Conservation (phyloP, 2,888 invertebrate species). For the Hypsopygia costalis region DNA sequence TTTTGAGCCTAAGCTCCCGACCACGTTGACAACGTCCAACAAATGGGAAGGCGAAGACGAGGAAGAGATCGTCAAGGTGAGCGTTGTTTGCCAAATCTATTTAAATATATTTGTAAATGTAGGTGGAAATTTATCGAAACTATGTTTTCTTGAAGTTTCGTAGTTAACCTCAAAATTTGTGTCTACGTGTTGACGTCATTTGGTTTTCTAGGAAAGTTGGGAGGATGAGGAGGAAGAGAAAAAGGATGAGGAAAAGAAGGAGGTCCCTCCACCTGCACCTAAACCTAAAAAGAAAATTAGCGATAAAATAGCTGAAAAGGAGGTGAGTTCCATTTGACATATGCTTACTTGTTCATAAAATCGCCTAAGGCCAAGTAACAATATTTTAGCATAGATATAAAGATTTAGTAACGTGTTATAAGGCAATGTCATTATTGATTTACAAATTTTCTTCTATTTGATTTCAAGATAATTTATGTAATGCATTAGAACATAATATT, state of each 20-base stretch:
- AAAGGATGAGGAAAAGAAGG: slow-evolving; percentile 85
- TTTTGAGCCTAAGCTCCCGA: slow-evolving; percentile 84
- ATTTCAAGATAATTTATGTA: too few species aligned
- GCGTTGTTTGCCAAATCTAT: slow-evolving; percentile 50
- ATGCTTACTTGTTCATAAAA: too few species aligned
- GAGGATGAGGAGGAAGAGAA: slow-evolving; percentile 94
- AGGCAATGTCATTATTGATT: not conserved
- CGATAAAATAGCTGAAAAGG: slow-evolving; percentile 93
- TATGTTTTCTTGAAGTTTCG: slow-evolving; percentile 21
- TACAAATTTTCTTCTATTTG: slow-evolving; percentile 8
- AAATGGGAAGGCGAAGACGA: slow-evolving; percentile 95
- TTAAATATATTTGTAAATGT: slow-evolving; percentile 18
- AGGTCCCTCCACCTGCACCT: slow-evolving; percentile 77
- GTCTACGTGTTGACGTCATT: slow-evolving; percentile 68
- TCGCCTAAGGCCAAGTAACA: too few species aligned
- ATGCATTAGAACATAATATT: too few species aligned
- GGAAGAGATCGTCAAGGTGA: slow-evolving; percentile 92
- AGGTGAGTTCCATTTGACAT: too few species aligned
- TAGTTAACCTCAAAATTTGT: slow-evolving; percentile 60
- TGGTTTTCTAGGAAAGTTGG: slow-evolving; percentile 92
- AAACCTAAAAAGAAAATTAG: slow-evolving; percentile 88
- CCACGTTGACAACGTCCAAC: slow-evolving; percentile 81
- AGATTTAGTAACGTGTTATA: too few species aligned
- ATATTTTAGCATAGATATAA: too few species aligned
- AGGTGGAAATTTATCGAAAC: slow-evolving; percentile 10